Evolutionary conservation across 2,797 vertebrate species (phyloP).

Genomic region (Tokudaia muenninki): DNA sequence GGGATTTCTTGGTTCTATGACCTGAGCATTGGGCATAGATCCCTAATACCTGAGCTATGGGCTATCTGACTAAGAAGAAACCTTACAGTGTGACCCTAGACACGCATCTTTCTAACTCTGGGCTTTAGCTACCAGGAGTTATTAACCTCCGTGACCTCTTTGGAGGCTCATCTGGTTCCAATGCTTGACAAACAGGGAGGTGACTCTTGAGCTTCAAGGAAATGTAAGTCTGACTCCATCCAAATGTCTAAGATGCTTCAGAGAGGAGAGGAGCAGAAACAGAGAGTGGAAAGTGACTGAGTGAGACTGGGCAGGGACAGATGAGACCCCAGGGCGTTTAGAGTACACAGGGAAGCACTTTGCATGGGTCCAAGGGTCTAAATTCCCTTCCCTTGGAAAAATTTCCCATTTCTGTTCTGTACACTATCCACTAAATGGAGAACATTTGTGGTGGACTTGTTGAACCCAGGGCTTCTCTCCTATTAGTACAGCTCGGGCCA

Average conservation of each 20-base stretch:
- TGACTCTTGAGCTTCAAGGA: conserved; percentile 48
- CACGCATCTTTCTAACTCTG: neutral
- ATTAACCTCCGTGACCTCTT: neutral
- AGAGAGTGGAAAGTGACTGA: neutral
- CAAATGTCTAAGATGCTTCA: neutral
- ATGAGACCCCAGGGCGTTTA: neutral
- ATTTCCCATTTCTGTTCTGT: conserved; percentile 17
- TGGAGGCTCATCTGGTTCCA: neutral
- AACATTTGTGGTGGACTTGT: neutral
- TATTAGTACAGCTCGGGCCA: neutral
- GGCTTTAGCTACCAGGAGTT: neutral
- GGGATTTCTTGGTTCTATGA: neutral
- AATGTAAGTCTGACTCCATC: neutral
- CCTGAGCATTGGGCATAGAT: neutral
- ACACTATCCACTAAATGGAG: neutral
- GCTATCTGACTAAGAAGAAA: neutral
- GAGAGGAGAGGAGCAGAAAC: neutral
- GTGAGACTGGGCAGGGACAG: neutral
- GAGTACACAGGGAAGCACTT: neutral
- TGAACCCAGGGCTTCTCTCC: conserved; percentile 7
- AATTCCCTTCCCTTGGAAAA: conserved; percentile 49
- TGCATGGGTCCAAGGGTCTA: neutral
- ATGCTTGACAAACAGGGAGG: neutral
- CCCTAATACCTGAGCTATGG: neutral
- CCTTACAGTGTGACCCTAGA: neutral